phyloP scores from a whole-genome alignment of 1,140 invertebrate genomes.

The Artemia franciscana region DNA sequence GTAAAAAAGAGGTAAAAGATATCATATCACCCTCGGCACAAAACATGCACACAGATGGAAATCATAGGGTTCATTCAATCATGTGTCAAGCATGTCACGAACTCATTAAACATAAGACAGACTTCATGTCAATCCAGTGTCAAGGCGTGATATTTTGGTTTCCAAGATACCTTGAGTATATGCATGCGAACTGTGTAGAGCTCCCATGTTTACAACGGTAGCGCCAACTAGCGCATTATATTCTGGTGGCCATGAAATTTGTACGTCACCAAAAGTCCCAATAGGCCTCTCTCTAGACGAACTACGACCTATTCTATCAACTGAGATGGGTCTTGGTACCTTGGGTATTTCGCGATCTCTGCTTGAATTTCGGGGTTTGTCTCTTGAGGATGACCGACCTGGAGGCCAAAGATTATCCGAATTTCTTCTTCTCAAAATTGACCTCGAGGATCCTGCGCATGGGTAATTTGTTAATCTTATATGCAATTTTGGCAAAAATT shows the following conservation, averaged over 20 bases:
- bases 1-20: no score
- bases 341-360: not conserved
- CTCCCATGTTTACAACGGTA: not conserved
- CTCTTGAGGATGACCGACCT: not conserved
- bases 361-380: not conserved
- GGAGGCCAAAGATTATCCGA: not conserved
- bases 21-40: no score
- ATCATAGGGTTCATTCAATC: no score
- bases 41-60: no score
- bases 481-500: no score
- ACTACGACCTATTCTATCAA: not conserved
- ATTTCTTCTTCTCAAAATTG: no score
- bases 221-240: not conserved
- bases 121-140: no score
- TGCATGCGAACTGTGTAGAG: not conserved
- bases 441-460: no score
- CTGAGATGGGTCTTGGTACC: not conserved
- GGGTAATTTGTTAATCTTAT: no score
- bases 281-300: not conserved
- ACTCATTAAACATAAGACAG: no score
- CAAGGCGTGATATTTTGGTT: no score
- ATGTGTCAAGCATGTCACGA: no score
- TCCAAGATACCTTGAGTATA: not conserved
- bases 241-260: not conserved
- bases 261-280: not conserved